Evolutionary conservation across 1,140 invertebrate genomes (phyloP), one percentile per base, ranked within the genome.

Genomic region (Cylas formicarius): DNA sequence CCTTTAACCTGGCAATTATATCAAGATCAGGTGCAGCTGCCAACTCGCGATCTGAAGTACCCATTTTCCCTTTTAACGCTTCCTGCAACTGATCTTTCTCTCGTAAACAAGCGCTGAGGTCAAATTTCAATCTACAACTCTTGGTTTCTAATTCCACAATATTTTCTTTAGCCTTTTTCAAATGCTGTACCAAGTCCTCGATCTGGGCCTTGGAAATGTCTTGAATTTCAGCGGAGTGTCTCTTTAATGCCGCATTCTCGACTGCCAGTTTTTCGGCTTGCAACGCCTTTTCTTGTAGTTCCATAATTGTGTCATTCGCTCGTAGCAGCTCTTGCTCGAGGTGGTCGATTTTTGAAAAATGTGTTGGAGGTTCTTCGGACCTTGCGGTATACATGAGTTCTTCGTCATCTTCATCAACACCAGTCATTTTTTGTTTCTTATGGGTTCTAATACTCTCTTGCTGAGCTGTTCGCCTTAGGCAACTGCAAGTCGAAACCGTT

Each of bases 201-300:
- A 61, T 52, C 48, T 60, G 53, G 20, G 53, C 44, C 43, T 56
- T 62, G 10, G 60, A 57, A 9, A 51, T 38, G 13, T 56, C 46
- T 46, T 62, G 60, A 1, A 58, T 48, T 47, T 62, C 55, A 5
- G 39, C 32, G 1, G 56, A 56, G 34, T 58, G 39, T 39, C 48
- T 48, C 21, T 49, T 40, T 20, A 62, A 38, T n/a, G 52, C 45
- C 10, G 27, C 29, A 34, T 60, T 62, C 44, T 62, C 60, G 2
- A 41, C 45, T 2, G 11, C 22, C 16, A 52, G 6, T 21, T 32
- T 48, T 7, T 44, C 50, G 23, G 14, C 26, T 0, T 13, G 28
- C 34, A 28, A 16, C 8, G 48, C 5, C 19, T 43, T 24, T 17
- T 55, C 41, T 35, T 40, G 34, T 33, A 48, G 20, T 7, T 35